phyloP scores from a whole-genome alignment of 2,113 vertebrate species.

The Phasianus colchicus region DNA sequence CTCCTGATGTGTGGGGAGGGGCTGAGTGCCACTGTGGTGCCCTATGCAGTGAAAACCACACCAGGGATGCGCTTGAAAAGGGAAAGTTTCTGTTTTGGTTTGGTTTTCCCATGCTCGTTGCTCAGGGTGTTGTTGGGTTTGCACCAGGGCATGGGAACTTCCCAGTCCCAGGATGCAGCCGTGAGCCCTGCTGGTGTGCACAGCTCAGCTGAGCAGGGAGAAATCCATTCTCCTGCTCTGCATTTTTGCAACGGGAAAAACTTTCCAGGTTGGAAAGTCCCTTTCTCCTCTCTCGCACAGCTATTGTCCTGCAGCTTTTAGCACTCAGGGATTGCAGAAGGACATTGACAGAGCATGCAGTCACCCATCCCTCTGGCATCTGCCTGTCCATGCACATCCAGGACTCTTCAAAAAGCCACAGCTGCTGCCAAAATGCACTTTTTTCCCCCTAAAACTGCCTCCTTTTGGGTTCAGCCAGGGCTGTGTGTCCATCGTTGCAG shows the following conservation, averaged over 20 bases:
- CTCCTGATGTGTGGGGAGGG: neutral
- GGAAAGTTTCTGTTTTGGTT: neutral
- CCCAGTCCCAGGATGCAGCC: neutral
- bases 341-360: neutral
- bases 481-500: neutral
- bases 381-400: neutral
- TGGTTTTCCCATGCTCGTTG: neutral
- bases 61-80: accelerated
- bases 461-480: too few relatives aligned
- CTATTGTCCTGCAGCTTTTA: neutral
- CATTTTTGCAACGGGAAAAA: neutral
- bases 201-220: neutral
- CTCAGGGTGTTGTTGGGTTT: neutral
- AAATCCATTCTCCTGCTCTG: neutral
- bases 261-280: neutral
- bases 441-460: neutral
- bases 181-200: neutral
- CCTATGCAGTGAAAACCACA: neutral
- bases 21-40: neutral
- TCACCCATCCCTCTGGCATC: neutral
- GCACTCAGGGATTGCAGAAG: neutral
- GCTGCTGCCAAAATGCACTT: neutral
- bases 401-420: neutral
- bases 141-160: neutral
- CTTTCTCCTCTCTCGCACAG: neutral